A percentile compares a stretch with the other conserved stretches of the same genome.
Evolutionary conservation across 2,113 vertebrate species (phyloP).

Genomic region (Helogale parvula): DNA sequence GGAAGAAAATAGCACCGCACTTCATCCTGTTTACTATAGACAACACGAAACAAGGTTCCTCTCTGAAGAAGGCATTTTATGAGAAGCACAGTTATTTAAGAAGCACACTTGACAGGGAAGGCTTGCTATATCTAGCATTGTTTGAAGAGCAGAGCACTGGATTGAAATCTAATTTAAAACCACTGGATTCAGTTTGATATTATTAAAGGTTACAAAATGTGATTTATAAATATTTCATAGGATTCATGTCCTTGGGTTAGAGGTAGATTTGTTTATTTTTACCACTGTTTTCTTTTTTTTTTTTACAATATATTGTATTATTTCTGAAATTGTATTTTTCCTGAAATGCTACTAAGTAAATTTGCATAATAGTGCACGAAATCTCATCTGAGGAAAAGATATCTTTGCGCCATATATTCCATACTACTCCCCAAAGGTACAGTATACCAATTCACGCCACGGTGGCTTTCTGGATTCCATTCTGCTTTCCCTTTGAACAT

Average conservation of each 20-base stretch:
- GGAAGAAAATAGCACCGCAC: background rate
- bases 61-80: slow-evolving; percentile 40
- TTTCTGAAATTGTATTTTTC: slow-evolving; percentile 28
- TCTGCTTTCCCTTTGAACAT: background rate
- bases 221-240: slow-evolving; percentile 62
- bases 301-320: background rate
- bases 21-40: slow-evolving; percentile 37
- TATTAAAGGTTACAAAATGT: slow-evolving; percentile 52
- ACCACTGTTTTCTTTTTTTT: background rate
- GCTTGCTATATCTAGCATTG: background rate
- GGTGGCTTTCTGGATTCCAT: background rate
- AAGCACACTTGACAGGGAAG: background rate
- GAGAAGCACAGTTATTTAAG: background rate
- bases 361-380: background rate
- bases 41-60: slow-evolving; percentile 36
- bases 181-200: slow-evolving; percentile 26
- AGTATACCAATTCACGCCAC: background rate
- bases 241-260: slow-evolving; percentile 34
- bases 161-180: slow-evolving; percentile 62
- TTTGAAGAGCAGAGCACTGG: background rate
- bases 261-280: slow-evolving; percentile 49
- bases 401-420: background rate
- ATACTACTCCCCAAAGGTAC: background rate
- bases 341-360: slow-evolving; percentile 7
- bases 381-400: background rate